Percentiles rank a stretch among this genome's conserved stretches.
Evolutionary conservation across 2,888 invertebrate genomes (phyloP).

Genomic region (Cephalotes varians): DNA sequence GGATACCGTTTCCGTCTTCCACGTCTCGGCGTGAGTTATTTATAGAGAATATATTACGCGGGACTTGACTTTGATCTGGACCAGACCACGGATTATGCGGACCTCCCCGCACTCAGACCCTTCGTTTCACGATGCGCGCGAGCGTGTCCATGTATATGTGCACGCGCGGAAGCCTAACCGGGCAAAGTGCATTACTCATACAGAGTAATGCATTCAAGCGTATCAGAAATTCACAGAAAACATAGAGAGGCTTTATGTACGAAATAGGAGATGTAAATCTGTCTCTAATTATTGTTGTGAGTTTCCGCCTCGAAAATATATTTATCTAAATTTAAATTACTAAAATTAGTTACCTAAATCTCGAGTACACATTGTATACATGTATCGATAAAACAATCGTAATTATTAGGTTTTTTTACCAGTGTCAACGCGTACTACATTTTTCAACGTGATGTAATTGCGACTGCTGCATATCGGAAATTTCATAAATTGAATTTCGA

Average conservation of each 20-base stretch:
- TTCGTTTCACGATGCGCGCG: conserved; percentile 12
- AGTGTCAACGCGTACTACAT: too few species aligned
- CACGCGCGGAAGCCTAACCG: conserved; percentile 69
- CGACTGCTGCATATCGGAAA: too few species aligned
- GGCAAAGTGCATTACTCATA: conserved; percentile 68
- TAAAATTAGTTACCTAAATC: background rate
- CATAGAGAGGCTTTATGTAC: conserved; percentile 26
- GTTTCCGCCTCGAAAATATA: background rate
- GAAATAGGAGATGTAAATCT: conserved; percentile 43
- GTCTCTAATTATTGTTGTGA: conserved; percentile 14
- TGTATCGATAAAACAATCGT: background rate
- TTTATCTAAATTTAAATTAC: background rate
- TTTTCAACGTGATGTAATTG: background rate
- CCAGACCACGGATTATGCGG: conserved; percentile 79
- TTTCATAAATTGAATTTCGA: background rate
- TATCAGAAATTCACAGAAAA: conserved; percentile 61
- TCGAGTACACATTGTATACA: conserved; percentile 4
- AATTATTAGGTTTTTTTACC: background rate
- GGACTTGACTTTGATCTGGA: conserved; percentile 82
- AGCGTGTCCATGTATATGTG: conserved; percentile 1
- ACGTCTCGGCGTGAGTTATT: conserved; percentile 75
- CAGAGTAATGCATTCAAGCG: conserved; percentile 46
- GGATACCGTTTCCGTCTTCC: conserved; percentile 28
- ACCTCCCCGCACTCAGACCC: conserved; percentile 45
- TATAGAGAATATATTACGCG: conserved; percentile 83